Evolutionary conservation across 23 tunicate species (phyloP), one percentile per base, ranked within the genome.

Genomic region (Ciona savignyi): DNA sequence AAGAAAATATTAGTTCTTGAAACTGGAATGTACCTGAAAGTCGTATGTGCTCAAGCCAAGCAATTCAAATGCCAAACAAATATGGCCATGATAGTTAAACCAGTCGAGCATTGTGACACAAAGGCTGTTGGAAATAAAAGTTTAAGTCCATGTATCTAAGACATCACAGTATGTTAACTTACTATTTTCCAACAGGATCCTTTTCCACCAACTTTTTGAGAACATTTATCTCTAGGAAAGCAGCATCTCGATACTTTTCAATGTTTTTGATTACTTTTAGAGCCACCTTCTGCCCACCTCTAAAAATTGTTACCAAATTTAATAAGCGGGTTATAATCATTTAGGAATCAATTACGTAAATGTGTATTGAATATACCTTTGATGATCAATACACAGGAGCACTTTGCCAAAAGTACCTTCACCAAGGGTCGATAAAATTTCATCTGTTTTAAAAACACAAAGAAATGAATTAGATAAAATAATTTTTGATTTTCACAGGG

Each of bases 391-490:
- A 68, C 99, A 95, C 11, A 77, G 81, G 28, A 85, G 74, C 23
- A 95, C 99, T 84, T 95, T 95, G 35, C 99, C 99, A 77, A 95
- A 95, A 0, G 99, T 95, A 9, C 99, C 99, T 73, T 95, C 99
- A 9, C 99, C 99, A 24, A 95, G 85, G 19, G 99, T 95, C 4
- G 80, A 75, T 23, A 77, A 67, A 51, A 95, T 95, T 76, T 85
- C 93, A 80, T 91, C 97, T 90, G 78, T 35, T 70, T 23, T 64
- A 73, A 63, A 60, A 66, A 11, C 25, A 29, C 15, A 65, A 72
- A 11, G 68, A 34, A 21, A 9, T 20, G 51, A 29, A 29, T 42
- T 42, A 42, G 56, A 42, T 6, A 42, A 42, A 42, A 42, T 42
- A 6, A 42, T 42, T 42, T 42, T 42, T n/a, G n/a, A n/a, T 42